phyloP scores from a whole-genome alignment of 2,888 invertebrate species.

The Cerastoderma edule region DNA sequence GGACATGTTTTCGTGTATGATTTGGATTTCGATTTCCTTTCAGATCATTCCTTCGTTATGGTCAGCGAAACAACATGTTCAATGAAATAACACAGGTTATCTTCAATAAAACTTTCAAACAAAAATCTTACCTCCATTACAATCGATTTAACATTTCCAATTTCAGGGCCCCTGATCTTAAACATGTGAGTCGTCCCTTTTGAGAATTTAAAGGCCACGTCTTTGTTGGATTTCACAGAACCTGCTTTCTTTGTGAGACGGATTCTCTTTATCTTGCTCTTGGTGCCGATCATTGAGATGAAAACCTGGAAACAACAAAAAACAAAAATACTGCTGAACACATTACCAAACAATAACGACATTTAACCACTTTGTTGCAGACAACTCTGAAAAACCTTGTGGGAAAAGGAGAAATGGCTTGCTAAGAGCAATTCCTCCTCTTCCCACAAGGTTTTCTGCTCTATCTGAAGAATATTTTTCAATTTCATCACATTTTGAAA shows the following conservation, averaged over 20 bases:
- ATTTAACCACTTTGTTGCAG: background rate
- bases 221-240: constrained; percentile 76
- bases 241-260: constrained; percentile 80
- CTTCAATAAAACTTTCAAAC: background rate
- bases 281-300: constrained; percentile 79
- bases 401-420: constrained; percentile 1
- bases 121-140: constrained; percentile 79
- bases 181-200: constrained; percentile 82
- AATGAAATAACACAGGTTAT: background rate
- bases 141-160: constrained; percentile 82
- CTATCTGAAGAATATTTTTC: too few species aligned
- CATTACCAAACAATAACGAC: too few species aligned
- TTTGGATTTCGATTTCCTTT: too few species aligned
- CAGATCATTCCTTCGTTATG: too few species aligned
- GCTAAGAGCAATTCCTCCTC: constrained; percentile 2
- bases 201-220: constrained; percentile 79
- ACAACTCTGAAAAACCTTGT: background rate
- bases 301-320: constrained; percentile 74
- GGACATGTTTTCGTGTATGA: too few species aligned
- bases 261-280: constrained; percentile 79
- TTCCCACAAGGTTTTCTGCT: constrained; percentile 5
- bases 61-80: too few species aligned
- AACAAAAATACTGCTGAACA: too few species aligned
- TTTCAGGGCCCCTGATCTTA: constrained; percentile 80
- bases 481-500: too few species aligned